phyloP scores from a whole-genome alignment of 2,888 invertebrate genomes.

The Sinodicranocentrus sp. region DNA sequence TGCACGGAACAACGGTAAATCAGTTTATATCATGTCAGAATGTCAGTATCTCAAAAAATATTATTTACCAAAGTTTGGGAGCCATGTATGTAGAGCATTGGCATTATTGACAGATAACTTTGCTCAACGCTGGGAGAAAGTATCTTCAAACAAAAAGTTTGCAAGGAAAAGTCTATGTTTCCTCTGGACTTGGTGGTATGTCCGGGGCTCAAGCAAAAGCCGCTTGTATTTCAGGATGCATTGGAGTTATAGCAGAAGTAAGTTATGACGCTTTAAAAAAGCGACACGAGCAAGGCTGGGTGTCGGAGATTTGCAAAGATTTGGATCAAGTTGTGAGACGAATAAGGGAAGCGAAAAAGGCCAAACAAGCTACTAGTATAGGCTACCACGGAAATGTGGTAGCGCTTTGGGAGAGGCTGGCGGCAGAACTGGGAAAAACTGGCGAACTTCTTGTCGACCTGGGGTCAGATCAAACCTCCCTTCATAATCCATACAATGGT shows the following conservation, averaged over 20 bases:
- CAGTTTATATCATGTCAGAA: too few species aligned
- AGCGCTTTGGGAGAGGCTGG: constrained; percentile 80
- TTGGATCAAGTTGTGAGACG: constrained; percentile 79
- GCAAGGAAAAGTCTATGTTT: constrained; percentile 81
- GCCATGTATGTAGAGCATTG: background rate
- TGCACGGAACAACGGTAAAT: constrained; percentile 83
- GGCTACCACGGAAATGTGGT: constrained; percentile 82
- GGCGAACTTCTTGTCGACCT: constrained; percentile 82
- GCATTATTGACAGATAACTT: constrained; percentile 80
- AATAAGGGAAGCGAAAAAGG: constrained; percentile 78
- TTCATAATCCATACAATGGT: constrained; percentile 82
- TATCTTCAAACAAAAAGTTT: constrained; percentile 80
- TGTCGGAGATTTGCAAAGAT: constrained; percentile 80
- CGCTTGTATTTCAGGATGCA: constrained; percentile 82
- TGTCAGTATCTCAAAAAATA: constrained; percentile 55
- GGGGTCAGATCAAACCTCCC: constrained; percentile 83
- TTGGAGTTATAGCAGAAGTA: constrained; percentile 83
- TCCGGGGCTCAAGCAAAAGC: constrained; percentile 84
- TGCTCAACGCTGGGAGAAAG: constrained; percentile 82
- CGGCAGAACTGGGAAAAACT: constrained; percentile 79
- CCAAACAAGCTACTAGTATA: constrained; percentile 79
- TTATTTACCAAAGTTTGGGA: constrained; percentile 27
- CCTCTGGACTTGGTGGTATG: constrained; percentile 83
- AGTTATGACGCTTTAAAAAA: constrained; percentile 79
- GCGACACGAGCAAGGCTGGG: constrained; percentile 82